Evolutionary conservation across 2,797 vertebrate genomes (phyloP).

Genomic region (Xiphophorus birchmanni): DNA sequence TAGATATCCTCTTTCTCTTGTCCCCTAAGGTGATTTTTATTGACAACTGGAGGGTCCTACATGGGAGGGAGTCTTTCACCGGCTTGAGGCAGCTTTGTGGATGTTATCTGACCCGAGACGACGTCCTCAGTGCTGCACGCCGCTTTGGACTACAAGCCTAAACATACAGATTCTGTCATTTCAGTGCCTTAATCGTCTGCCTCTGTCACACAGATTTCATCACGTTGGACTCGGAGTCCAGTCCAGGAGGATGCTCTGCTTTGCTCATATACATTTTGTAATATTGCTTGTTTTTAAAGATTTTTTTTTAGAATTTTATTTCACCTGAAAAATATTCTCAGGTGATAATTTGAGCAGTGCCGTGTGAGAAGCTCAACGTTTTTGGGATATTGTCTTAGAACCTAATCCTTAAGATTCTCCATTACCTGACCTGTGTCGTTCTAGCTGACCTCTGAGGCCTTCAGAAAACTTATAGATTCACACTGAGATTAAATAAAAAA

Average conservation of each 20-base stretch:
- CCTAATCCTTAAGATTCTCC: not conserved
- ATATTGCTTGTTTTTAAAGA: not conserved
- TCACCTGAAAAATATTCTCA: not conserved
- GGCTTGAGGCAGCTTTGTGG: constrained; percentile 92
- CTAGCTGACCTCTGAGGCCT: not conserved
- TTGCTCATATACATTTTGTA: not conserved
- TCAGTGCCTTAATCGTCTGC: constrained; percentile 4
- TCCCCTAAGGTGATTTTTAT: constrained; percentile 86
- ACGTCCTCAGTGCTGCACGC: constrained; percentile 88
- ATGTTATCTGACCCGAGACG: constrained; percentile 92
- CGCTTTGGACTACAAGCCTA: constrained; percentile 84
- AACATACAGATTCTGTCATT: constrained; percentile 10
- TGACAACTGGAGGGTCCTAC: constrained; percentile 94
- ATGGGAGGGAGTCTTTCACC: constrained; percentile 91
- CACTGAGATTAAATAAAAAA: not conserved
- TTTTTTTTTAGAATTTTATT: not conserved
- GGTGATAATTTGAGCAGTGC: not conserved
- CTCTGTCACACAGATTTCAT: not conserved
- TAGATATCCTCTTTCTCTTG: constrained; percentile 11
- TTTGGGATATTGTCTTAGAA: not conserved
- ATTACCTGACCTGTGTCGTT: not conserved
- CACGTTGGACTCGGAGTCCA: not conserved
- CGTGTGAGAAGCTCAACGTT: not conserved
- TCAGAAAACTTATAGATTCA: not conserved
- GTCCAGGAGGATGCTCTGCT: not conserved